Base-by-base conservation (phyloP, 2,797 vertebrate genomes). In the Pipistrellus pipistrellus region DNA sequence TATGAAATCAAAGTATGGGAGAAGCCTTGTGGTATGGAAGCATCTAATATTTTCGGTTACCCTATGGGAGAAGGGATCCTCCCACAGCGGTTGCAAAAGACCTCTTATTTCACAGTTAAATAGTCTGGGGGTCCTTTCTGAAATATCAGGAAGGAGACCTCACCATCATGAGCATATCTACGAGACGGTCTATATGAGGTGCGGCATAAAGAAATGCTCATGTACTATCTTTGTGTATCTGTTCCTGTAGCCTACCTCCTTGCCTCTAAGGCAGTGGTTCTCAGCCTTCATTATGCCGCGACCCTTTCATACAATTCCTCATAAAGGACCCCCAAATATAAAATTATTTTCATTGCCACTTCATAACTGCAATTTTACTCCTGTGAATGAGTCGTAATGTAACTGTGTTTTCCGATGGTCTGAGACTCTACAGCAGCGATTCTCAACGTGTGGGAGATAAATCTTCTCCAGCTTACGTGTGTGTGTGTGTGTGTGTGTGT, bases 391-490 rank as follows among this genome's bases (percentile, higher is more conserved):
- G 44, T 44, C 44, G 44, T 44, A 44, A 44, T 44, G 44, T 44
- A 44, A 44, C 1, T 44, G 44, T 11, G 44, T 44, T 44, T 44
- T 44, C 44, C 4, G 44, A 44, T 44, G 44, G 44, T 44, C 8
- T 44, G 11, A 44, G 44, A 11, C 44, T 44, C 44, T 44, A 44
- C 44, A 44, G 44, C 44, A 11, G 44, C 44, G 10, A 11, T 44
- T 44, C 44, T 44, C 44, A 44, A 44, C 44, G 9, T 44, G 10
- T 44, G 44, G 44, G 53, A 90, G 59, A 71, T 41, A 32, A 30
- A 59, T 89, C 80, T 85, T 90, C 78, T 85, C 69, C 69, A 38
- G 20, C 71, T 88, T 64, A 25, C n/a, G 27, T 62, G 57, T 27
- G 8, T 81, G 32, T 38, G 53, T 83, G 66, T 68, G 32, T 69